Evolutionary conservation across 2,113 vertebrate species (phyloP), one percentile per base, ranked within the genome.

Genomic region (Chitala chitala): DNA sequence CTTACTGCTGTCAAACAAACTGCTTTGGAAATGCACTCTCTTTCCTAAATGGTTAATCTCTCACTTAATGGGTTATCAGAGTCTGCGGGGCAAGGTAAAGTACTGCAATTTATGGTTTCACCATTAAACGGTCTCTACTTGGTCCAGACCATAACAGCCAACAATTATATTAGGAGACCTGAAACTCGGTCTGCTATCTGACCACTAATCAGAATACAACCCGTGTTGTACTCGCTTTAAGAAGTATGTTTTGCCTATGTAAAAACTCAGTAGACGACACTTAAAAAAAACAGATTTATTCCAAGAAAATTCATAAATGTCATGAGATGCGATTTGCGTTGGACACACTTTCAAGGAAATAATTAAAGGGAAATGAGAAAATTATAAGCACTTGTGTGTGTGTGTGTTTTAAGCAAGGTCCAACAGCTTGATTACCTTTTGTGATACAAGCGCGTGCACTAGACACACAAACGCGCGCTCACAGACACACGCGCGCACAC

Each of bases 151-250:
- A 87, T 88, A 90, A 88, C 89, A 87, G 88, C 82, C 86, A 89
- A 89, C 90, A 90, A 90, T 92, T 90, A 90, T 90, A 90, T 90
- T 89, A 90, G 79, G 85, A 84, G 87, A 90, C 86, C 85, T 79
- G 80, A 86, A 89, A 87, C 79, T 3, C 9, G 17, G 42, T 84
- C 85, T 83, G 85, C 83, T 86, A 90, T 91, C 89, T 89, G 75
- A 70, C 81, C 86, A 81, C 88, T 89, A 86, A 92, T 91, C 91
- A 91, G 86, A 90, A 87, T 83, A 79, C 75, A 79, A 85, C 82
- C 89, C 89, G 90, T 91, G 90, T 85, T 87, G 85, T 86, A 84
- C 82, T 70, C 83, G 81, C 80, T 86, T 84, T 85, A 83, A 87
- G 88, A 84, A 26, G 72, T 76, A 83, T 78, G 82, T 82, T 84